Conservation (phyloP, 1,140 invertebrate genomes). For the Danaus plexippus region DNA sequence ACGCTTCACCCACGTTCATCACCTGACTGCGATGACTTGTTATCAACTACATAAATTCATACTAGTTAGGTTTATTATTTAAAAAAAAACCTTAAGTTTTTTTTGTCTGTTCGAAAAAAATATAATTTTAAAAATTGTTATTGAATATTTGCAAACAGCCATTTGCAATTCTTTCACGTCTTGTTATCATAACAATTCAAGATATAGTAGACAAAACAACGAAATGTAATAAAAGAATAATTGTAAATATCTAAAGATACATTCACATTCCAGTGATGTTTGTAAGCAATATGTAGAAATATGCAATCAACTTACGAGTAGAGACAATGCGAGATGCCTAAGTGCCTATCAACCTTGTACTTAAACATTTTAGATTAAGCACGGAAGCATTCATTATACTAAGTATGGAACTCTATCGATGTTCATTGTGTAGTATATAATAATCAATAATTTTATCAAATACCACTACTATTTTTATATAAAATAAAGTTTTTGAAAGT, state of each 20-base stretch:
- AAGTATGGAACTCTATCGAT: no score
- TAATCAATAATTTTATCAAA: no score
- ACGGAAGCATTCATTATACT: no score
- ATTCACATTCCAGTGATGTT: slow-evolving; percentile 49
- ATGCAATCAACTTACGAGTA: slow-evolving; percentile 42
- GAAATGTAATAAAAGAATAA: slow-evolving; percentile 31
- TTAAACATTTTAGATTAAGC: no score
- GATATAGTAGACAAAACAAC: slow-evolving; percentile 18
- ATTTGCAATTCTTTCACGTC: background rate
- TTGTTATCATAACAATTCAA: slow-evolving; percentile 4
- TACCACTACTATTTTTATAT: no score
- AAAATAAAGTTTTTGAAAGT: no score
- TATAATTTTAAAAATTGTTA: background rate
- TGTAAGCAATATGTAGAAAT: slow-evolving; percentile 62
- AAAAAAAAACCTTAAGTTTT: slow-evolving; percentile 11
- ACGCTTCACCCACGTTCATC: slow-evolving; percentile 16
- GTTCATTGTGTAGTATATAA: no score
- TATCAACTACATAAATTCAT: slow-evolving; percentile 13
- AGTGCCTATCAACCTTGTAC: no score
- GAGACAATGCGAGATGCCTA: no score
- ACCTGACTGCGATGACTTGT: slow-evolving; percentile 26
- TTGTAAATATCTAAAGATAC: slow-evolving; percentile 36
- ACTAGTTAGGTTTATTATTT: no score
- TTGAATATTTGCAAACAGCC: background rate
- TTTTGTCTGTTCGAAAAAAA: slow-evolving; percentile 1